Conservation (phyloP, 2,113 vertebrate species). For the Colius striatus region DNA sequence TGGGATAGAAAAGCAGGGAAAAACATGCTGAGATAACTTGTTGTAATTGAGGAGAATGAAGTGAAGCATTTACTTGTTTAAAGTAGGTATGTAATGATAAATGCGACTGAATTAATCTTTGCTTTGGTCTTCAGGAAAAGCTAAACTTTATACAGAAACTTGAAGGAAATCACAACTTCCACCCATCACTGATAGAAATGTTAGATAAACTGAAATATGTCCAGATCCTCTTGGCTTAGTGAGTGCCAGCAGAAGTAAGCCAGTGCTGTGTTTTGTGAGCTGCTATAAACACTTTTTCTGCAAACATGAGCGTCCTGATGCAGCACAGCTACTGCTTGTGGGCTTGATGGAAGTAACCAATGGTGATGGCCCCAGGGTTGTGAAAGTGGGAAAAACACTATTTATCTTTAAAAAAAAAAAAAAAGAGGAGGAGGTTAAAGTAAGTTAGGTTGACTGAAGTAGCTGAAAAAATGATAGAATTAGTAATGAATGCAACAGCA, state of each 20-base stretch:
- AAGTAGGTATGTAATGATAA: background rate
- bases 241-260: background rate
- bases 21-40: background rate
- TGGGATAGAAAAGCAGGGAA: background rate
- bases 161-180: background rate
- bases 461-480: background rate
- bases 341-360: rapidly evolving
- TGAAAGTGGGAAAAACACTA: background rate
- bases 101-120: background rate
- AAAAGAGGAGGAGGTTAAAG: background rate
- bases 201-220: background rate
- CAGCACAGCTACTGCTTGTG: background rate
- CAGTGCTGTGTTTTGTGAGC: background rate
- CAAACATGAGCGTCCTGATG: background rate
- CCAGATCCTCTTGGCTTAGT: background rate
- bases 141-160: background rate
- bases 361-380: background rate
- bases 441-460: background rate
- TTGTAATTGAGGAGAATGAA: background rate
- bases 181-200: background rate
- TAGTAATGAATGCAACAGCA: background rate
- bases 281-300: background rate
- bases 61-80: background rate
- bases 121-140: background rate
- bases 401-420: background rate